Conservation (phyloP, 2,113 vertebrate genomes). For the Odobenus rosmarus region DNA sequence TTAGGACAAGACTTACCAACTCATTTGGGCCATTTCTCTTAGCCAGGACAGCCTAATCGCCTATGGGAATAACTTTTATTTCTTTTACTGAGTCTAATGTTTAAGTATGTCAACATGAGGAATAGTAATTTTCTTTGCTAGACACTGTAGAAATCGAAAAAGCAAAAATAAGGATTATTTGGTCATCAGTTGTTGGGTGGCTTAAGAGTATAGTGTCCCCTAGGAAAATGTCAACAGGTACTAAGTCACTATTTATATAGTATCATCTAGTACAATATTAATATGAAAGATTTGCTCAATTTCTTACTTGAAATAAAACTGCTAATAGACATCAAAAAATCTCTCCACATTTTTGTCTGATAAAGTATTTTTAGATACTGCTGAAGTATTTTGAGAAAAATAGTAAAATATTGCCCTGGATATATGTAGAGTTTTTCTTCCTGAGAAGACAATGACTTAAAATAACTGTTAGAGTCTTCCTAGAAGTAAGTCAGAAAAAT, state of each 20-base stretch:
- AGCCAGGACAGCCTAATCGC: not conserved
- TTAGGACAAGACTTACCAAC: not conserved
- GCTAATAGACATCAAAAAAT: not conserved
- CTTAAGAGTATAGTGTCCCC: not conserved
- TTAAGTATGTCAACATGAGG: not conserved
- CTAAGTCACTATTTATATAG: not conserved
- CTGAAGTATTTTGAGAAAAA: conserved; percentile 36
- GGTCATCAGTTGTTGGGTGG: not conserved
- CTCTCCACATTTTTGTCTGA: not conserved
- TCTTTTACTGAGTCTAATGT: not conserved
- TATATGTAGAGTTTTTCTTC: not conserved
- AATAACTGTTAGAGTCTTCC: conserved; percentile 10
- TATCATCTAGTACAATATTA: not conserved
- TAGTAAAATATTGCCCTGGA: not conserved
- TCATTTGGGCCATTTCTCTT: conserved; percentile 9
- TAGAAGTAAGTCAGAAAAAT: not conserved
- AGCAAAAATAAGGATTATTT: conserved; percentile 24
- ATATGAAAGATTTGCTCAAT: not conserved
- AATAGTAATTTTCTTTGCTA: not conserved
- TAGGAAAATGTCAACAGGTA: not conserved
- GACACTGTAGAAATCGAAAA: not conserved
- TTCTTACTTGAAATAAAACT: not conserved
- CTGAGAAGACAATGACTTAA: not conserved
- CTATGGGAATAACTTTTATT: not conserved
- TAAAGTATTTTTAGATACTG: not conserved